A percentile compares a stretch with the other conserved stretches of the same genome.
Conservation (phyloP, 2,888 invertebrate genomes). For the Geophilus truncorum region DNA sequence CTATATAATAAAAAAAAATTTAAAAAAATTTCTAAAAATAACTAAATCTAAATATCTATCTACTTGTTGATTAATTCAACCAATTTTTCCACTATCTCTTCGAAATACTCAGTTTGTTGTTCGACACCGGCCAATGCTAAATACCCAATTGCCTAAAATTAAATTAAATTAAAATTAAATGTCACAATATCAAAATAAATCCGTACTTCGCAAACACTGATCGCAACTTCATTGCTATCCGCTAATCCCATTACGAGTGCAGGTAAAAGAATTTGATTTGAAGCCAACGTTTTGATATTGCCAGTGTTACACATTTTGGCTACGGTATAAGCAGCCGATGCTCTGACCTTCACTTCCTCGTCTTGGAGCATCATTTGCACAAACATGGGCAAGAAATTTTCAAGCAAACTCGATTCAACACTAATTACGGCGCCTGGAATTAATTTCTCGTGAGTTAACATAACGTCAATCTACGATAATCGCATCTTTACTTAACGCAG, state of each 20-base stretch:
- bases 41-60: background rate
- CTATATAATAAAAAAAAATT: background rate
- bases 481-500: conserved; percentile 1
- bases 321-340: background rate
- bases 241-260: background rate
- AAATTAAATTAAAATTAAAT: too few relatives aligned
- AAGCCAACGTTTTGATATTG: background rate
- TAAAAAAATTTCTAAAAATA: background rate
- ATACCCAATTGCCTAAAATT: background rate
- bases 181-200: too few relatives aligned
- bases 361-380: background rate
- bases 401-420: background rate
- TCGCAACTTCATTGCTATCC: background rate
- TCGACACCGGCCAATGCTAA: background rate
- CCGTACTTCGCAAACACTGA: background rate
- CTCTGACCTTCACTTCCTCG: background rate
- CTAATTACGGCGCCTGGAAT: background rate
- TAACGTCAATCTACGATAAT: too few relatives aligned
- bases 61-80: background rate
- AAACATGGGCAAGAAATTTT: background rate
- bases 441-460: too few relatives aligned
- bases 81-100: conserved; percentile 3
- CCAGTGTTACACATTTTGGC: background rate
- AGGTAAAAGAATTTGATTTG: background rate
- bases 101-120: background rate